phyloP scores from a whole-genome alignment of 2,113 vertebrate genomes.

The Neogale vison region DNA sequence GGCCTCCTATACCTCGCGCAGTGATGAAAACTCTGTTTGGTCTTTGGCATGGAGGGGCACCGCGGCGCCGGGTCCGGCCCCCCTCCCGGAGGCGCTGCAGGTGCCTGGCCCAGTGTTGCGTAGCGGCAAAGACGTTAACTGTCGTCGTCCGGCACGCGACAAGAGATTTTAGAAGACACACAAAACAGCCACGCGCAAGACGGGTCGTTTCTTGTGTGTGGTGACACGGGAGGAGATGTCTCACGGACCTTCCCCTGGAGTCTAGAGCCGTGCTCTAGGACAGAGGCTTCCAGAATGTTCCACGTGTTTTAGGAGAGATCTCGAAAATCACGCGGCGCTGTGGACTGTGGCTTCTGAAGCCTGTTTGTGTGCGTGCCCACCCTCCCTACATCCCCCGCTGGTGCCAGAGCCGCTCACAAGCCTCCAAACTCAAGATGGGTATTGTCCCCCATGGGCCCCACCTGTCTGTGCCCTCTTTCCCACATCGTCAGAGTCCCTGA shows the following conservation, averaged over 20 bases:
- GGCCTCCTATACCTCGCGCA: neutral
- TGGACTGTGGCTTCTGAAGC: neutral
- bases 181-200: neutral
- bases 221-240: neutral
- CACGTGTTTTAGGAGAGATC: neutral
- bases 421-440: neutral
- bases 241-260: neutral
- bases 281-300: neutral
- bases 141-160: accelerated
- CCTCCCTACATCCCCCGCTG: accelerated
- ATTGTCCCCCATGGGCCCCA: accelerated
- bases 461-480: accelerated
- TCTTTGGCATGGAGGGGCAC: neutral
- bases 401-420: neutral
- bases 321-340: accelerated
- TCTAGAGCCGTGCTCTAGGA: neutral
- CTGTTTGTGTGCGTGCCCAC: neutral
- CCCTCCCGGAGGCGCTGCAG: neutral
- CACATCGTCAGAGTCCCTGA: no score
- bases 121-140: neutral
- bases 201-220: neutral
- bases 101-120: neutral
- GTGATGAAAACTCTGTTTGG: neutral
- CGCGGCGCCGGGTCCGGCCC: neutral
- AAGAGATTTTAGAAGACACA: neutral